These are phyloP conservation scores for Saguinus imperator DNA, from an alignment of 2,113 vertebrate genomes.

Conservation along the genomic window DNA sequence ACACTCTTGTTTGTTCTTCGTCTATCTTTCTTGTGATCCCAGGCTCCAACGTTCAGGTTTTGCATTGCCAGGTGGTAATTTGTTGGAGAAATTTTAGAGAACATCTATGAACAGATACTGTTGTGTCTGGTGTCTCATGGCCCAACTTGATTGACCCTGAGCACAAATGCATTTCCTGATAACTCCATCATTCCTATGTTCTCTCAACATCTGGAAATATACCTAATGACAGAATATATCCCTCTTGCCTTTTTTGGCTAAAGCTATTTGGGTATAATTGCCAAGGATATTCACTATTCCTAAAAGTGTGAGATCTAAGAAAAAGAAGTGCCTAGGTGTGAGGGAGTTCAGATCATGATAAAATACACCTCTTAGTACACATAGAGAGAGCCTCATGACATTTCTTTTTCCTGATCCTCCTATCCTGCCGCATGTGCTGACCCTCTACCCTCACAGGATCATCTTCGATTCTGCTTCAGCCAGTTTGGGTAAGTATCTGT, in stretches of 20 bases:
- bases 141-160: not conserved
- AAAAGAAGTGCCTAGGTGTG: not conserved
- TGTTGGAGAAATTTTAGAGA: not conserved
- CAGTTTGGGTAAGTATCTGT: not conserved
- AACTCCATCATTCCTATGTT: not conserved
- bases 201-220: not conserved
- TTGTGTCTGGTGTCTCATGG: not conserved
- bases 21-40: not conserved
- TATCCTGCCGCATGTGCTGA: not conserved
- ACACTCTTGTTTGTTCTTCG: not conserved
- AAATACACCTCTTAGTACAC: not conserved
- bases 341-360: not conserved
- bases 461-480: not conserved
- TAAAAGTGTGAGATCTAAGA: not conserved
- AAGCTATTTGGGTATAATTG: not conserved
- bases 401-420: not conserved
- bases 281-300: not conserved
- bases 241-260: not conserved
- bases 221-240: not conserved
- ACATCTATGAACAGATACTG: not conserved
- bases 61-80: not conserved
- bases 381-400: not conserved
- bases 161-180: not conserved
- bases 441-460: not conserved
- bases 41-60: not conserved